Conservation (phyloP, 2,797 vertebrate genomes). For the Coranthus polyacanthus region DNA sequence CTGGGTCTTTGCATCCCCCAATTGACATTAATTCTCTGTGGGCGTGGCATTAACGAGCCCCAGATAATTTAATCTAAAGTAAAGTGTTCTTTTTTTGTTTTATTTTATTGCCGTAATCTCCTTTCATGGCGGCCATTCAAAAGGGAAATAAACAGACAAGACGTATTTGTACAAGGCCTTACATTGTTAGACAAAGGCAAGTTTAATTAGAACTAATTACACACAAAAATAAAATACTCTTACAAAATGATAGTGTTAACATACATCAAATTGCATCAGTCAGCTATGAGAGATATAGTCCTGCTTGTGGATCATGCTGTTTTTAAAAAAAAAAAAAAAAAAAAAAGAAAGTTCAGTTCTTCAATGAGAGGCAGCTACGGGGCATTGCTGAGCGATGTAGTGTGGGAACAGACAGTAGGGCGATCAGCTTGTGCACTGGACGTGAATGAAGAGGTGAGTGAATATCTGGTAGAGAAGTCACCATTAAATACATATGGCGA, state of each 20-base stretch:
- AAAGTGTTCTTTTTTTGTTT: too few species aligned
- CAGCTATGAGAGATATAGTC: slow-evolving; percentile 86
- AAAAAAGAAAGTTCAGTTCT: slow-evolving; percentile 62
- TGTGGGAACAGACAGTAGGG: slow-evolving; percentile 67
- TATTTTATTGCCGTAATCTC: too few species aligned
- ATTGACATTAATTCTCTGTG: slow-evolving; percentile 1
- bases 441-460: slow-evolving; percentile 67
- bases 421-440: slow-evolving; percentile 88
- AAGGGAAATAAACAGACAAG: slow-evolving; percentile 49
- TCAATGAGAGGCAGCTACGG: slow-evolving; percentile 67
- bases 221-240: slow-evolving; percentile 92
- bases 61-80: background rate
- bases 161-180: slow-evolving; percentile 72
- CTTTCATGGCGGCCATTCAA: too few species aligned
- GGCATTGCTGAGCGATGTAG: slow-evolving; percentile 51
- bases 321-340: slow-evolving; percentile 50
- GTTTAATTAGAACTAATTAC: slow-evolving; percentile 95
- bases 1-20: background rate
- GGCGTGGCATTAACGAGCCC: background rate
- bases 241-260: slow-evolving; percentile 90
- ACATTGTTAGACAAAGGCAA: slow-evolving; percentile 85
- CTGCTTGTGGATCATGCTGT: slow-evolving; percentile 87
- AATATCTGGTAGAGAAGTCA: slow-evolving; percentile 65
- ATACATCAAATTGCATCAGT: slow-evolving; percentile 90
- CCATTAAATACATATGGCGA: slow-evolving; percentile 63